Evolutionary conservation across 2,888 invertebrate species (phyloP), one percentile per base, ranked within the genome.

Genomic region (Himalopsyche tibetana): DNA sequence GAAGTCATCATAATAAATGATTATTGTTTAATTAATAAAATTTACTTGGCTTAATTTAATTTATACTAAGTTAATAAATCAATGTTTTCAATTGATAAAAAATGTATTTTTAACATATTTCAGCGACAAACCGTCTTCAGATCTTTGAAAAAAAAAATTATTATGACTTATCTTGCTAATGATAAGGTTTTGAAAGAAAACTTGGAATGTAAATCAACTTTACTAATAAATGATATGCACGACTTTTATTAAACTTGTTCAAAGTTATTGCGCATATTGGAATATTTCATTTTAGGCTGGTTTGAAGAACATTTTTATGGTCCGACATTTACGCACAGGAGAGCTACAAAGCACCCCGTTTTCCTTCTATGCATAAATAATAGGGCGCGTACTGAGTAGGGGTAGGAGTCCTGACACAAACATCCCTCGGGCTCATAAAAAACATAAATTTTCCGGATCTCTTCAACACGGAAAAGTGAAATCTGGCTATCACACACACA

Each of bases 291-390:
- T 74, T 36, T 11, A 15, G 74, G 74, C 38, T 38, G 15, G 74
- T 74, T 74, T 74, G 74, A 74, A 38, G 28, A 74, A 74, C 36
- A 28, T 45, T 80, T 80, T 80, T 80, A 80, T 51, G 19, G 80
- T 42, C 80, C 51, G 19, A 45, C 80, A 80, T 80, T 45, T 51
- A 45, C 80, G 80, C 80, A 38, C 74, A 74, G 74, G 80, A 51
- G 40, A 45, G 80, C 51, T 80, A 45, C 51, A 80, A 80, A 42
- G 45, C 45, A 45, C 80, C 42, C 80, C 45, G 42, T 80, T 80
- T 80, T 80, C 80, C 80, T 80, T 80, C 40, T 45, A 80, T 80
- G 80, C 80, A 80, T 80, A 80, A 80, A 80, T 80, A 80, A 80
- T 80, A 80, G 80, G 80, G 80, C 51, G 80, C 80, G 80, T 80